Conservation (phyloP, 1,140 invertebrate species). For the Drosophila athabasca region DNA sequence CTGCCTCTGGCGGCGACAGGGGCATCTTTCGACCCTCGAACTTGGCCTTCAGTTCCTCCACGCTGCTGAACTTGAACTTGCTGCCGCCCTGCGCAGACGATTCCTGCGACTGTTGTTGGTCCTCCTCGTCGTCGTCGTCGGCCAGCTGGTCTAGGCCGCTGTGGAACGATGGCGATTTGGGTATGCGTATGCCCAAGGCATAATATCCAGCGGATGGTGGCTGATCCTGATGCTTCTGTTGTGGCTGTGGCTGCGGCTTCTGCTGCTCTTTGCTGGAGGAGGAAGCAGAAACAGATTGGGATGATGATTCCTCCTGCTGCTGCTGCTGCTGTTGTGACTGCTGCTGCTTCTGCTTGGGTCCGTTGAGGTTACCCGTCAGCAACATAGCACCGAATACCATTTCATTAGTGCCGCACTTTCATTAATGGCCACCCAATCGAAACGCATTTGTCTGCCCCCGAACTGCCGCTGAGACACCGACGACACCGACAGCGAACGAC, state of each 20-base stretch:
- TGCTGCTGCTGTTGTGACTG: slow-evolving; percentile 48
- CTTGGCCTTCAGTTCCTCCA: slow-evolving; percentile 79
- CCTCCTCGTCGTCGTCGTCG: slow-evolving; percentile 75
- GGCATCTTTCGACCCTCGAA: slow-evolving; percentile 76
- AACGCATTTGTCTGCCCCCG: slow-evolving; percentile 33
- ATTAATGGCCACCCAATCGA: slow-evolving; percentile 48
- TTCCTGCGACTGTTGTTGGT: slow-evolving; percentile 10
- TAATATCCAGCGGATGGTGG: slow-evolving; percentile 50
- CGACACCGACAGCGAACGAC: slow-evolving; percentile 22
- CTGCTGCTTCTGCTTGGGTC: slow-evolving; percentile 61
- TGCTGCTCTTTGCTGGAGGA: slow-evolving; percentile 4
- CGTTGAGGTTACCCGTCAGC: slow-evolving; percentile 75
- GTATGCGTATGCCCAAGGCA: slow-evolving; percentile 86
- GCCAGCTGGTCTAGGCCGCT: slow-evolving; percentile 91
- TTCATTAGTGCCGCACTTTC: slow-evolving; percentile 76
- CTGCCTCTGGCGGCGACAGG: slow-evolving; percentile 65
- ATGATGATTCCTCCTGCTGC: slow-evolving; percentile 16
- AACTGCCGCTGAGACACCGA: slow-evolving; percentile 17
- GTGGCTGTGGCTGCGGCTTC: slow-evolving; percentile 21
- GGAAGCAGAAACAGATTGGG: no score
- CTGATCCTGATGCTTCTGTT: slow-evolving; percentile 25
- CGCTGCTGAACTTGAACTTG: slow-evolving; percentile 74
- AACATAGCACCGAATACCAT: slow-evolving; percentile 84
- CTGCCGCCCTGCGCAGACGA: slow-evolving; percentile 18
- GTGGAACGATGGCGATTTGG: slow-evolving; percentile 93